Evolutionary conservation across 2,888 invertebrate species (phyloP), one percentile per base, ranked within the genome.

Genomic region (Xestia xanthographa): DNA sequence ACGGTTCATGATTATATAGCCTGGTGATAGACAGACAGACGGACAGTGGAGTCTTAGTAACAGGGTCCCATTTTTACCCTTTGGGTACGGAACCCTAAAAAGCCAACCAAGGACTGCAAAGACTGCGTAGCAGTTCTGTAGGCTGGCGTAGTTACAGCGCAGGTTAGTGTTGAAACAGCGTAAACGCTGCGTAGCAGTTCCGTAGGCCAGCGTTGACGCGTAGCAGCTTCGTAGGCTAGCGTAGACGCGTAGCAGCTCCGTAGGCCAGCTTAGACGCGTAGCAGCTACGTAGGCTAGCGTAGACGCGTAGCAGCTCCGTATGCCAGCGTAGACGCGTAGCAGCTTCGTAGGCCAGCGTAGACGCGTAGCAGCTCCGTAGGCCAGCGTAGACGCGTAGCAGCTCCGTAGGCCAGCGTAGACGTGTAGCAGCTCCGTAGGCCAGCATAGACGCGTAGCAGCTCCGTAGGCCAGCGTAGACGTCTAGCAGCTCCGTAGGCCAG

Each of bases 61-160:
- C 34, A 34, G 34, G 3, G 34, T 34, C 34, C 34, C 34, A 3
- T 34, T 34, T 34, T 34, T 34, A 34, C 34, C 34, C 34, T 34
- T 34, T 34, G 1, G 34, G 34, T 34, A 34, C 38, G 38, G 38
- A 38, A 38, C 38, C 38, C 9, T 50, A n/a, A 53, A 53, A 53
- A 53, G n/a, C 53, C n/a, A n/a, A 53, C 17, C 2, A 58, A 14
- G 17, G 22, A 17, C 20, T 5, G 56, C 14, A n/a, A n/a, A 66
- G 70, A n/a, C n/a, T 56, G 22, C 29, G 72, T 72, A 67, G 72
- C 67, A 22, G 67, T 41, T 0, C 5, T 22, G 29, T 56, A 68
- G 67, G 41, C 14, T 38, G 50, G 12, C 43, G 29, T 72, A 48
- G 38, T 14, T 14, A 26, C 2, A 9, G n/a, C 22, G 22, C 45